Percentiles rank a stretch among this genome's conserved stretches.
These are phyloP conservation scores for Crotalus horridus DNA, from an alignment of 2,113 vertebrate genomes.

Conservation along the genomic window DNA sequence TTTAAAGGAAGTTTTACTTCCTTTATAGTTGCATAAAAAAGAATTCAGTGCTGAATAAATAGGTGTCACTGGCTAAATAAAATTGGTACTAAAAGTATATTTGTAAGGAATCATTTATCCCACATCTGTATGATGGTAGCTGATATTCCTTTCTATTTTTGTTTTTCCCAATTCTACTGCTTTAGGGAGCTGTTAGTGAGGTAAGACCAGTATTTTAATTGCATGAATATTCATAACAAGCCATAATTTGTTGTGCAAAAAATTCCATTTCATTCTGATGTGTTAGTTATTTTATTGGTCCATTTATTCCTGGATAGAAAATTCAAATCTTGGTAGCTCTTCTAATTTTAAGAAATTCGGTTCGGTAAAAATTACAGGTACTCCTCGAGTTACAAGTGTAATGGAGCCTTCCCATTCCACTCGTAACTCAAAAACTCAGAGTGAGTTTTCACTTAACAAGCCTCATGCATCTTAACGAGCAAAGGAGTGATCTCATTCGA, in stretches of 20 bases:
- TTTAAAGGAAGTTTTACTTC: neutral
- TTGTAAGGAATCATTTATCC: neutral
- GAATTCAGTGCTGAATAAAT: neutral
- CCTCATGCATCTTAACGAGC: too few relatives aligned
- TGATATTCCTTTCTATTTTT: constrained; percentile 36
- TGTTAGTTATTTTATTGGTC: neutral
- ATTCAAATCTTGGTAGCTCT: neutral
- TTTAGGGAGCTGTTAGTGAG: constrained; percentile 71
- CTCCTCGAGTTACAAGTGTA: too few relatives aligned
- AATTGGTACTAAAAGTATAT: neutral
- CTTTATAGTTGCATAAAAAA: neutral
- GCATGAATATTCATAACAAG: neutral
- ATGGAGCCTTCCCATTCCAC: too few relatives aligned
- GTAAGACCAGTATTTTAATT: constrained; percentile 57
- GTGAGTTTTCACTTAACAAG: too few relatives aligned
- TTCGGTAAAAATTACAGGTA: neutral
- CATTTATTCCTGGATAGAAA: neutral
- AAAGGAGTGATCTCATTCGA: too few relatives aligned
- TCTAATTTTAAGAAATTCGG: neutral
- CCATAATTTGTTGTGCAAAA: neutral
- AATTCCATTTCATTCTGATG: neutral
- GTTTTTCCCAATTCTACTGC: constrained; percentile 45
- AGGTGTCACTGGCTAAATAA: neutral
- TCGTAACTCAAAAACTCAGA: too few relatives aligned
- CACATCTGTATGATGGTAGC: constrained; percentile 6